phyloP scores from a whole-genome alignment of 2,888 invertebrate genomes.

The Cerastis leucographa region DNA sequence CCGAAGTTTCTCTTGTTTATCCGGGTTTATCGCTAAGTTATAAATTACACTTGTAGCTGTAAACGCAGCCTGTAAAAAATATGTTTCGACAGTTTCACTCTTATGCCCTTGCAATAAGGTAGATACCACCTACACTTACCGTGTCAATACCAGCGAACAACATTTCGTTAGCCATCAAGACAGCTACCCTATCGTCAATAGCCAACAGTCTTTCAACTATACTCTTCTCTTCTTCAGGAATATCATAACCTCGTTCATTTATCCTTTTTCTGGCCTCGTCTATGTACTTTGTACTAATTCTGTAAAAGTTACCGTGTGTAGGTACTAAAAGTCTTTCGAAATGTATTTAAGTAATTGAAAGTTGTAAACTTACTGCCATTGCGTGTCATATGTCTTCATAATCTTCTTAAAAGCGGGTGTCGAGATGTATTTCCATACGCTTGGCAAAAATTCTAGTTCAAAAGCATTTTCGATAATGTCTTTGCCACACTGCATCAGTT shows the following conservation, averaged over 20 bases:
- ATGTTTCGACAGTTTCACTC: background rate
- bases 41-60: conserved; percentile 86
- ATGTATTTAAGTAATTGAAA: background rate
- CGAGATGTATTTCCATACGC: conserved; percentile 77
- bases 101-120: background rate
- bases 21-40: conserved; percentile 88
- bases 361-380: conserved; percentile 82
- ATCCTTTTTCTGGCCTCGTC: conserved; percentile 78
- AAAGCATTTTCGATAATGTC: conserved; percentile 77
- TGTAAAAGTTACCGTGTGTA: conserved; percentile 64
- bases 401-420: conserved; percentile 81
- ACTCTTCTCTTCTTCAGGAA: conserved; percentile 90
- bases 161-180: conserved; percentile 93
- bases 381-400: conserved; percentile 78
- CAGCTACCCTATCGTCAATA: conserved; percentile 91
- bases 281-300: conserved; percentile 80
- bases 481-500: conserved; percentile 78
- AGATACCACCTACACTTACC: conserved; percentile 81
- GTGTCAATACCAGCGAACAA: conserved; percentile 93
- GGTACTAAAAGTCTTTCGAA: background rate
- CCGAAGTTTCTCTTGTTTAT: conserved; percentile 88
- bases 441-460: conserved; percentile 79
- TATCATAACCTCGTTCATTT: conserved; percentile 74
- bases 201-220: conserved; percentile 92
- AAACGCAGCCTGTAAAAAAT: conserved; percentile 81